Percentiles rank a stretch among this genome's conserved stretches.
Evolutionary conservation across 2,113 vertebrate genomes (phyloP).

Genomic region (Gallinago media): DNA sequence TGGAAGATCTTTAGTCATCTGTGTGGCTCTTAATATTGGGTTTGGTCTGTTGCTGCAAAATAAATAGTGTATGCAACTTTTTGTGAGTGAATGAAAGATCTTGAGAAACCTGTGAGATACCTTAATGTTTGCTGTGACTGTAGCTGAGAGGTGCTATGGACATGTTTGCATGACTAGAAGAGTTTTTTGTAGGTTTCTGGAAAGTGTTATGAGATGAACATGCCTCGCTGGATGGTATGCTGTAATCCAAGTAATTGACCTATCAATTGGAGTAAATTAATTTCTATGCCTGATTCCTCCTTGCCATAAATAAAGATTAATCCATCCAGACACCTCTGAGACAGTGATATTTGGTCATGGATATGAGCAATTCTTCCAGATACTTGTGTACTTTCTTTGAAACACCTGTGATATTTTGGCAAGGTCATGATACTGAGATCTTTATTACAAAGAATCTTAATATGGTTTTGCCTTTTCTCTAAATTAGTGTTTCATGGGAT

Average conservation of each 20-base stretch:
- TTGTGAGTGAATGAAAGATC: not conserved
- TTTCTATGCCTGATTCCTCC: not conserved
- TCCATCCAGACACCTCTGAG: not conserved
- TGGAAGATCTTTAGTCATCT: not conserved
- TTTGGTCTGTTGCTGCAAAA: not conserved
- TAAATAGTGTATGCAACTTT: not conserved
- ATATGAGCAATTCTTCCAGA: not conserved
- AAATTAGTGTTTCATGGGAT: not conserved
- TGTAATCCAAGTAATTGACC: not conserved
- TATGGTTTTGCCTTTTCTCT: not conserved
- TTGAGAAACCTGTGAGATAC: not conserved
- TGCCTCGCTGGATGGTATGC: not conserved
- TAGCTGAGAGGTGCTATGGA: not conserved
- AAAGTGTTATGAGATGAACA: not conserved
- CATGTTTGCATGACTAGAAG: not conserved
- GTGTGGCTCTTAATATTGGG: not conserved
- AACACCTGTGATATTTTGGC: not conserved
- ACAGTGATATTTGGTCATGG: not conserved
- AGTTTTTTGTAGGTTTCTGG: not conserved
- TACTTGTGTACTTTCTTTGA: not conserved
- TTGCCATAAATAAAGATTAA: not conserved
- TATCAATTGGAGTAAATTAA: not conserved
- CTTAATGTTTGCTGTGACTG: not conserved
- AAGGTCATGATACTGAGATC: not conserved
- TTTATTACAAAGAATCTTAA: not conserved